Evolutionary conservation across 30 jellyfish, hydroid and myxozoan genomes (phyloP).

Genomic region (Hydra vulgaris): DNA sequence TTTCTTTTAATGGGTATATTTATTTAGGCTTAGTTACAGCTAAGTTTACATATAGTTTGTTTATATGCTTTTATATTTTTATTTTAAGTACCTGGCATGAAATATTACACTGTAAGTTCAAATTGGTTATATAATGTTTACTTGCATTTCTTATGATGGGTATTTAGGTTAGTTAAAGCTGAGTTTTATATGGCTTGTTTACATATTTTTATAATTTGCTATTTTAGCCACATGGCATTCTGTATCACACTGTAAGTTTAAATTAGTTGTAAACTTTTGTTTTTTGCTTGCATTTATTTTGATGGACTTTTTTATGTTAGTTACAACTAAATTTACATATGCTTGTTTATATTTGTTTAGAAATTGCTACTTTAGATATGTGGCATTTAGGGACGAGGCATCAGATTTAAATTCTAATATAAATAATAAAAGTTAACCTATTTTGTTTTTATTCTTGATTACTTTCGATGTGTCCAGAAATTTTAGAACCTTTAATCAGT

Average conservation of each 20-base stretch:
- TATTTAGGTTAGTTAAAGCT: too few relatives aligned
- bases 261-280: not conserved
- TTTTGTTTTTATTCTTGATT: not conserved
- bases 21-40: too few relatives aligned
- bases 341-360: not conserved
- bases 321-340: not conserved
- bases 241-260: not conserved
- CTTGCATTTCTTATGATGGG: too few relatives aligned
- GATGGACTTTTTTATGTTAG: not conserved
- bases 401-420: not conserved
- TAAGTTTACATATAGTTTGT: too few relatives aligned
- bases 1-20: too few relatives aligned
- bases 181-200: not conserved
- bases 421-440: not conserved
- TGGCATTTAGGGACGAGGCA: not conserved
- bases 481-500: not conserved
- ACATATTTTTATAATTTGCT: not conserved
- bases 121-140: too few relatives aligned
- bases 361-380: not conserved
- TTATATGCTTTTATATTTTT: too few relatives aligned
- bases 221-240: not conserved
- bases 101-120: too few relatives aligned
- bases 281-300: not conserved
- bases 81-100: too few relatives aligned
- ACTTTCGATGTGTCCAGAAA: not conserved